These are phyloP conservation scores for Catharus bicknelli DNA, from an alignment of 2,113 vertebrate genomes.

Conservation along the genomic window DNA sequence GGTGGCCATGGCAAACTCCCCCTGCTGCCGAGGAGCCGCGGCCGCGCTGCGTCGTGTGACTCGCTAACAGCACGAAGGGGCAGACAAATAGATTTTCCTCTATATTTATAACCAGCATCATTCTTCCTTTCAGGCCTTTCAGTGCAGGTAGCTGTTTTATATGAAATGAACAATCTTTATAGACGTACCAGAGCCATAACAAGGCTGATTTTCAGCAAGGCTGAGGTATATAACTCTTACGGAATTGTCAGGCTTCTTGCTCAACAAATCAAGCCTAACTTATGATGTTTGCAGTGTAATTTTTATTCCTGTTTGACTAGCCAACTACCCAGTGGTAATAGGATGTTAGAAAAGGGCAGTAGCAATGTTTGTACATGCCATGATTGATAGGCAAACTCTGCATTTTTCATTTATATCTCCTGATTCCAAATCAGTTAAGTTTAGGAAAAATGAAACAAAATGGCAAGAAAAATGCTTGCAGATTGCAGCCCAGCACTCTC, in stretches of 20 bases:
- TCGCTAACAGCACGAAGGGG: constrained; percentile 76
- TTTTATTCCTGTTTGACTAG: constrained; percentile 98
- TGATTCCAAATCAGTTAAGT: constrained; percentile 93
- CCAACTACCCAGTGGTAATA: constrained; percentile 95
- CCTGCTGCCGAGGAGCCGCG: constrained; percentile 74
- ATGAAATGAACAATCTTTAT: constrained; percentile 98
- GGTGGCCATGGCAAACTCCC: constrained; percentile 71
- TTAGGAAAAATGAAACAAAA: constrained; percentile 95
- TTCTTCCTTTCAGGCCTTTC: constrained; percentile 87
- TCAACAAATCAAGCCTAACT: constrained; percentile 98
- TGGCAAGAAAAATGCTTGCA: constrained; percentile 90
- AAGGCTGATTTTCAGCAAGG: constrained; percentile 91
- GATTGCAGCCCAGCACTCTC: constrained; percentile 82
- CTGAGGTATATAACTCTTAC: constrained; percentile 89
- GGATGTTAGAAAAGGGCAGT: constrained; percentile 90
- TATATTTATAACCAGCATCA: constrained; percentile 93
- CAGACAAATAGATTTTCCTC: constrained; percentile 90
- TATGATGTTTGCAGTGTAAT: constrained; percentile 97
- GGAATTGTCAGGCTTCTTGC: constrained; percentile 92
- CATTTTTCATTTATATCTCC: constrained; percentile 94
- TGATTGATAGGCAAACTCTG: constrained; percentile 90
- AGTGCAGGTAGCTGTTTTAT: constrained; percentile 94
- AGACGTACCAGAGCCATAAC: constrained; percentile 91
- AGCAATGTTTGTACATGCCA: constrained; percentile 83
- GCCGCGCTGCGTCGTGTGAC: constrained; percentile 69